phyloP scores from a whole-genome alignment of 2,888 invertebrate species.

The Eupithecia exiguata region DNA sequence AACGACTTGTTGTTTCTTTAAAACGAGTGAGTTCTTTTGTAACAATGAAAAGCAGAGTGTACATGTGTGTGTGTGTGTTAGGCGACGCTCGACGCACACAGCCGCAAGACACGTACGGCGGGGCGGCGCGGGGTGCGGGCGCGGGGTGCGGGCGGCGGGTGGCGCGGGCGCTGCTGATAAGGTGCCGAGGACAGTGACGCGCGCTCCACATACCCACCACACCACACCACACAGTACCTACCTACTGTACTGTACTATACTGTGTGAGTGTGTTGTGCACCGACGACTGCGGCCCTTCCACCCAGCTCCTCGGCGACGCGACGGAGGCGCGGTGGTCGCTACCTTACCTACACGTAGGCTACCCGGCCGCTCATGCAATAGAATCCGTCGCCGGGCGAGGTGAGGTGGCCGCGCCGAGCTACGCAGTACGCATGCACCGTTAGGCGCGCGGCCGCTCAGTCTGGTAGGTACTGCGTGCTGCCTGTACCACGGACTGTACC shows the following conservation, averaged over 20 bases:
- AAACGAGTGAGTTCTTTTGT: not conserved
- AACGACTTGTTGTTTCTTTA: slow-evolving; percentile 10
- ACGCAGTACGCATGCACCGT: too few species aligned
- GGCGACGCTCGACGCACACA: not conserved
- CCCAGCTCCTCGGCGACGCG: not conserved
- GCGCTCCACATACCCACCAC: slow-evolving; percentile 21
- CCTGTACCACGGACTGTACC: too few species aligned
- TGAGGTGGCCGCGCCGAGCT: not conserved
- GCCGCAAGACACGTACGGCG: not conserved
- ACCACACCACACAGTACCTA: not conserved
- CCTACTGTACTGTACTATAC: too few species aligned
- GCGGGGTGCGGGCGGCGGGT: not conserved
- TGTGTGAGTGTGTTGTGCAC: not conserved
- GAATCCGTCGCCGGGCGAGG: not conserved
- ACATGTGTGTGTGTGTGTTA: not conserved
- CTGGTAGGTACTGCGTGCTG: too few species aligned
- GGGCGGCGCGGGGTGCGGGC: not conserved
- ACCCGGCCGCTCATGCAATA: not conserved
- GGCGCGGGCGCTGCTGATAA: slow-evolving; percentile 19
- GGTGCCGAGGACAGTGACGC: slow-evolving; percentile 29
- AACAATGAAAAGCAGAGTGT: slow-evolving; percentile 5
- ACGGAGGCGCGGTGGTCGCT: too few species aligned
- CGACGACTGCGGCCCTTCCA: not conserved
- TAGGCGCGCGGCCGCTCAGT: too few species aligned
- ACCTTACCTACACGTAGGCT: not conserved